Base-by-base conservation (phyloP, 2,888 invertebrate species). In the Apeira syringaria region DNA sequence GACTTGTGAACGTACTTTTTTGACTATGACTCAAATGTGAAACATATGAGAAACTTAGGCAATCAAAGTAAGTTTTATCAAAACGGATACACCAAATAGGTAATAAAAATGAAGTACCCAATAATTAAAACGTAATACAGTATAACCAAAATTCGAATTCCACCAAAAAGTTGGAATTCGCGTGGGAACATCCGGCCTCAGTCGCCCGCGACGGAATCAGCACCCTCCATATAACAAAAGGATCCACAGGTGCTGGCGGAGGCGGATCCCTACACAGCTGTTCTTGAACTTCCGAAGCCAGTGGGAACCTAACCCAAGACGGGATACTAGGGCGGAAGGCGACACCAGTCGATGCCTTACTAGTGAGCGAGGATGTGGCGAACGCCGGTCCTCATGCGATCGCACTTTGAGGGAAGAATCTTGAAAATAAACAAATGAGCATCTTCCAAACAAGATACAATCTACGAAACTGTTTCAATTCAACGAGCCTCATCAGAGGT, bases 131-230 rank as follows among this genome's bases (percentile, higher is more conserved):
- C n/a, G n/a, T n/a, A n/a, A n/a, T n/a, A n/a, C n/a, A n/a, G n/a
- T n/a, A n/a, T n/a, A n/a, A n/a, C n/a, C 33, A 11, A 33, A 42
- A 41, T 49, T 42, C 25, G 5, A 44, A 51, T 29, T 5, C 15
- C 61, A n/a, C n/a, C n/a, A n/a, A n/a, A 64, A 36, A 36, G 8
- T 43, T 59, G 55, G 56, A 62, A 54, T 57, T 63, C 59, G 66
- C 83, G 83, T 85, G 87, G 80, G 87, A 87, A 86, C 75, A 78
- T 86, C 87, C 85, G 84, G 72, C 33, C 8, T 27, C 5, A 15
- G 6, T 15, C 34, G 8, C 32, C 20, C 11, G 17, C 50, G 6
- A 11, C 29, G 20, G 15, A 18, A 13, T n/a, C 22, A 28, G 47
- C 36, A 43, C 47, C 41, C 55, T 35, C 33, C 9, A 31, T 22